These are phyloP conservation scores for Dynastes tityus DNA, from an alignment of 2,888 invertebrate species.

Conservation along the genomic window DNA sequence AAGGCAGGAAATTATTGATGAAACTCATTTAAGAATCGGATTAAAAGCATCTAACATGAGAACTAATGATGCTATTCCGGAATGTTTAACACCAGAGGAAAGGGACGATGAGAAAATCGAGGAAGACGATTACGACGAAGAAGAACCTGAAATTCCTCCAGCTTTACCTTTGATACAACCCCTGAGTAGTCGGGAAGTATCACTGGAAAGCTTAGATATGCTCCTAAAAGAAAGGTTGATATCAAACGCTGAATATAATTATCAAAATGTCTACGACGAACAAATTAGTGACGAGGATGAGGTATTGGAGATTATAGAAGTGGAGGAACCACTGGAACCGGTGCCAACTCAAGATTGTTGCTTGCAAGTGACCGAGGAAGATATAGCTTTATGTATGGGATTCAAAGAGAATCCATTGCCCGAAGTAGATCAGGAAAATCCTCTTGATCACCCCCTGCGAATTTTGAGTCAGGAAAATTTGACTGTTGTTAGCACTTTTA, in stretches of 20 bases:
- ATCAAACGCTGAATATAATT: constrained; percentile 68
- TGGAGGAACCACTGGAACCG: constrained; percentile 85
- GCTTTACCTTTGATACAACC: constrained; percentile 86
- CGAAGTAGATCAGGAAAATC: constrained; percentile 81
- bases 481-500: constrained; percentile 92
- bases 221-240: constrained; percentile 81
- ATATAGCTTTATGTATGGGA: constrained; percentile 91
- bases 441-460: constrained; percentile 87
- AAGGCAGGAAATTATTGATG: constrained; percentile 75
- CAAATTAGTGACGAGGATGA: constrained; percentile 77
- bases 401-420: constrained; percentile 78
- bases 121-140: constrained; percentile 85
- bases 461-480: constrained; percentile 93
- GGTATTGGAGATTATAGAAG: constrained; percentile 85
- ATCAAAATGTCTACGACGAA: constrained; percentile 69
- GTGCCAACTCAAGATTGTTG: constrained; percentile 91
- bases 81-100: constrained; percentile 65
- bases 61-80: constrained; percentile 63
- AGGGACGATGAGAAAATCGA: constrained; percentile 71
- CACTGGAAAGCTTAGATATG: constrained; percentile 86
- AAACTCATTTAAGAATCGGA: constrained; percentile 76
- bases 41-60: constrained; percentile 69
- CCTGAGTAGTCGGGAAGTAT: constrained; percentile 85
- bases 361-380: constrained; percentile 93
- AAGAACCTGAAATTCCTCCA: constrained; percentile 85